Evolutionary conservation across 2,113 vertebrate genomes (phyloP).

Genomic region (Arothron firmamentum): DNA sequence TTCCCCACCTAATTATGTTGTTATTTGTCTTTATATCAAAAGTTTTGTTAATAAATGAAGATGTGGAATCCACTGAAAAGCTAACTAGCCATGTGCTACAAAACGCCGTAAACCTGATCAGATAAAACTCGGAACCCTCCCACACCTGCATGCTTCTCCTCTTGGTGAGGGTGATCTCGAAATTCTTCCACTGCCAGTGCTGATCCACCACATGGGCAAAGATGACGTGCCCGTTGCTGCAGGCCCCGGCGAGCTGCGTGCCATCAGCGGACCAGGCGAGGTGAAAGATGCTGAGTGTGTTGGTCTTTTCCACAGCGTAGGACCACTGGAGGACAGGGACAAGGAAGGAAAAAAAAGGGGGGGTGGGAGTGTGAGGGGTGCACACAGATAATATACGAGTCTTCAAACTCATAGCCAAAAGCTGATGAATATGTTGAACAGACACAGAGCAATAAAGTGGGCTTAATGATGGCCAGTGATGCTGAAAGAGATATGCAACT

Average conservation of each 20-base stretch:
- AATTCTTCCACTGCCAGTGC: conserved; percentile 94
- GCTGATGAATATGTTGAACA: conserved; percentile 35
- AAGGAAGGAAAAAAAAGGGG: conserved; percentile 29
- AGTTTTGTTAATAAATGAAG: too few species aligned
- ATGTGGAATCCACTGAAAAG: too few species aligned
- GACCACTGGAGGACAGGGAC: conserved; percentile 82
- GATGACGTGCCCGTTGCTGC: conserved; percentile 92
- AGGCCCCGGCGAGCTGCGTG: conserved; percentile 91
- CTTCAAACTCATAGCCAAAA: conserved; percentile 33
- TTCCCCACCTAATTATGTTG: too few species aligned
- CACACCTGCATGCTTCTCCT: conserved; percentile 93
- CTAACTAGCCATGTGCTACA: too few species aligned
- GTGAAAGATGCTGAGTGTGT: conserved; percentile 88
- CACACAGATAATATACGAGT: conserved; percentile 19
- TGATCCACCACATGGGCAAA: conserved; percentile 95
- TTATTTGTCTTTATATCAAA: too few species aligned
- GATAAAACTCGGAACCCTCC: not conserved
- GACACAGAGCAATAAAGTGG: conserved; percentile 5
- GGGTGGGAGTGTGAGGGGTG: conserved; percentile 12
- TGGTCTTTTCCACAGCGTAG: conserved; percentile 92
- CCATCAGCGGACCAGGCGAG: conserved; percentile 92
- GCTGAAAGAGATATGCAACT: conserved; percentile 11
- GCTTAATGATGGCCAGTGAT: conserved; percentile 10
- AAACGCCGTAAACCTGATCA: too few species aligned
- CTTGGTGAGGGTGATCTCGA: conserved; percentile 87